phyloP scores from a whole-genome alignment of 1,140 invertebrate species.

The Drosophila suzukii region DNA sequence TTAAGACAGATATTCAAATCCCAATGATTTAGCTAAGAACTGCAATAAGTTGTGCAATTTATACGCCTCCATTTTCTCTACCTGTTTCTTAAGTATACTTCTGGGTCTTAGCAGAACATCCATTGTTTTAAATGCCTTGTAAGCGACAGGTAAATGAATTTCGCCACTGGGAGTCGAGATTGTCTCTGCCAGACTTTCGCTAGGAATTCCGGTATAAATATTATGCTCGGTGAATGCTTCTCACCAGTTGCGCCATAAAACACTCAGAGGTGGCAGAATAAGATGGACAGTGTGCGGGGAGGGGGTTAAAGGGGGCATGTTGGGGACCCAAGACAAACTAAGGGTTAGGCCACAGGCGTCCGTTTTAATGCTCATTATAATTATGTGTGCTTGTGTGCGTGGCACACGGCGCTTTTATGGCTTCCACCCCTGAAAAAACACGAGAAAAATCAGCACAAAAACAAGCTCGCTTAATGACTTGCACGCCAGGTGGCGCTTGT shows the following conservation, averaged over 20 bases:
- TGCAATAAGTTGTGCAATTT: not conserved
- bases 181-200: conserved; percentile 26
- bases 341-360: conserved; percentile 48
- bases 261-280: conserved; percentile 22
- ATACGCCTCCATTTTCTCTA: not conserved
- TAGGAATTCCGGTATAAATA: conserved; percentile 21
- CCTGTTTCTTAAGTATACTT: not conserved
- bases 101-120: not conserved
- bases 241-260: conserved; percentile 51
- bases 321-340: conserved; percentile 48
- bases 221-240: conserved; percentile 13
- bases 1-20: not conserved
- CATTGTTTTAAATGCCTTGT: conserved; percentile 34
- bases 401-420: conserved; percentile 65
- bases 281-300: not conserved
- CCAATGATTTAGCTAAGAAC: too few relatives aligned
- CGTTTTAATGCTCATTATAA: conserved; percentile 79
- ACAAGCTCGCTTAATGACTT: conserved; percentile 81
- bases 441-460: conserved; percentile 69
- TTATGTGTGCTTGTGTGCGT: conserved; percentile 53
- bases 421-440: conserved; percentile 44
- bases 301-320: conserved; percentile 28
- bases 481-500: conserved; percentile 57
- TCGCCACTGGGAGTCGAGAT: conserved; percentile 26
- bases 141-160: conserved; percentile 29